phyloP scores from a whole-genome alignment of 2,888 invertebrate genomes.

The Limnephilus auricula region DNA sequence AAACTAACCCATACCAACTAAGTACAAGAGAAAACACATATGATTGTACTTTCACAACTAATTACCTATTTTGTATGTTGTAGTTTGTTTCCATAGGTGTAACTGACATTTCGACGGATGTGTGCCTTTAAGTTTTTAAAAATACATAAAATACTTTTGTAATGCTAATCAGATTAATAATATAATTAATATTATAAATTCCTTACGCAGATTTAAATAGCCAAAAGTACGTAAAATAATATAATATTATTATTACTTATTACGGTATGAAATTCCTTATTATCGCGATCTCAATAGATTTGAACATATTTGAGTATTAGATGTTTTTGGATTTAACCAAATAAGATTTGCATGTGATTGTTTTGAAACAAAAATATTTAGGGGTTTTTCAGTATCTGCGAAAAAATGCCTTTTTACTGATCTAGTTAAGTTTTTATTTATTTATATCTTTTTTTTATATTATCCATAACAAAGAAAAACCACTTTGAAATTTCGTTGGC shows the following conservation, averaged over 20 bases:
- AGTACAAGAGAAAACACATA: not conserved
- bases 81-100: slow-evolving; percentile 42
- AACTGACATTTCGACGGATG: slow-evolving; percentile 42
- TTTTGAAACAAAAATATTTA: slow-evolving; percentile 4
- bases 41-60: not conserved
- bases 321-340: not conserved
- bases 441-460: slow-evolving; percentile 3
- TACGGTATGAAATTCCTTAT: slow-evolving; percentile 19
- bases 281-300: slow-evolving; percentile 23
- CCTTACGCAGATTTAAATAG: not conserved
- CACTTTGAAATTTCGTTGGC: not conserved
- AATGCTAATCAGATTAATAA: not conserved
- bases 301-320: slow-evolving; percentile 12
- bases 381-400: not conserved
- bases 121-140: slow-evolving; percentile 55
- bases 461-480: not conserved
- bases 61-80: slow-evolving; percentile 16
- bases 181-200: not conserved
- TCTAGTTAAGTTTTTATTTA: slow-evolving; percentile 18
- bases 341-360: slow-evolving; percentile 7
- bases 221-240: slow-evolving; percentile 17
- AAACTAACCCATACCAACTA: not conserved
- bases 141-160: not conserved
- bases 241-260: not conserved
- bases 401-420: not conserved